These are phyloP conservation scores for Heliconius eleuchia DNA, from an alignment of 1,140 invertebrate genomes.

Conservation along the genomic window DNA sequence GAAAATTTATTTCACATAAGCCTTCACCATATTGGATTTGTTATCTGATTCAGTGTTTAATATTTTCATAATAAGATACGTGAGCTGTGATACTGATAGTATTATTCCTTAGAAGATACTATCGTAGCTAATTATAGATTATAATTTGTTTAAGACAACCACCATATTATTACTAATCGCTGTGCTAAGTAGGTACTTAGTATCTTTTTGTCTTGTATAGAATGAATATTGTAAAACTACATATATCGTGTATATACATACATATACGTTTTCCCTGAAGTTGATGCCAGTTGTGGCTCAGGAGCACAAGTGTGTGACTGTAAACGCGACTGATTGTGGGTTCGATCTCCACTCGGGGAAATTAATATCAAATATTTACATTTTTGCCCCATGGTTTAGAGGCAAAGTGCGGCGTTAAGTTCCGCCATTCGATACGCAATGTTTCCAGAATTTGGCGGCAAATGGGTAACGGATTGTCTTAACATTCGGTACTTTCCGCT, in stretches of 20 bases:
- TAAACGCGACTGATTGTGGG: no score
- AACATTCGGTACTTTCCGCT: no score
- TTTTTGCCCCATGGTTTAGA: no score
- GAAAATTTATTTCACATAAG: not conserved
- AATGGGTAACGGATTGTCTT: no score
- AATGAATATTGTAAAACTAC: conserved; percentile 11
- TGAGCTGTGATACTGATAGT: not conserved
- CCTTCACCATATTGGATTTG: not conserved
- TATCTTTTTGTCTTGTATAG: conserved; percentile 26
- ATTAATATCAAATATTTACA: no score
- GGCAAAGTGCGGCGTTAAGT: no score
- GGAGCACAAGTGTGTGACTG: no score
- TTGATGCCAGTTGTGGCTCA: no score
- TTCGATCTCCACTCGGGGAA: no score
- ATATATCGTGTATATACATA: not conserved
- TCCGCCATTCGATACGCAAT: no score
- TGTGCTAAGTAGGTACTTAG: conserved; percentile 17
- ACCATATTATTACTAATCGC: conserved; percentile 15
- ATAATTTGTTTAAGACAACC: conserved; percentile 20
- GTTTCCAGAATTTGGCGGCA: no score
- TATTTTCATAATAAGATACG: conserved; percentile 13
- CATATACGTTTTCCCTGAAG: no score
- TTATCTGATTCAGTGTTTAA: conserved; percentile 3
- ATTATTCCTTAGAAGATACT: not conserved
- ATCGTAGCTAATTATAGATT: conserved; percentile 28